Evolutionary conservation across 2,888 invertebrate species (phyloP), one percentile per base, ranked within the genome.

Genomic region (Torymus texanus): DNA sequence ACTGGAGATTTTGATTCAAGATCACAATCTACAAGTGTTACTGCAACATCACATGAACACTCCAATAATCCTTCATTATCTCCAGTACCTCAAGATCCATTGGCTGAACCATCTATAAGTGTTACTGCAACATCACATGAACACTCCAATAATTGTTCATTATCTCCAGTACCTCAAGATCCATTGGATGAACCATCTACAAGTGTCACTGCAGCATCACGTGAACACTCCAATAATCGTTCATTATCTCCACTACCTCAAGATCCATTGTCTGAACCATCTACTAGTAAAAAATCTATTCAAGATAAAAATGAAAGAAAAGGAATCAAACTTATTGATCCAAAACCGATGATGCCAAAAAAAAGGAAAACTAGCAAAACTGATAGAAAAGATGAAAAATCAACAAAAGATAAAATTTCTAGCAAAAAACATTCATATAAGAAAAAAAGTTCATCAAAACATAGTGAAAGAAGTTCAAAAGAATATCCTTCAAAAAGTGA

Each of bases 351-450:
- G 12, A 75, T 74, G 62, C 18, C 77, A 2, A 72, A 80, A 66
- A 71, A 53, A 2, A 68, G 53, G 21, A 21, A 11, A 65, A 29
- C 2, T 5, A 81, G 82, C 79, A 82, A 88, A 84, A 76, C 89
- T 88, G 80, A 88, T 50, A 86, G 92, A 90, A 88, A 91, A 90
- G 85, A 93, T 50, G 66, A 92, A 91, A 84, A 51, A 55, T 78
- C 77, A 14, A 12, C 4, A 2, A 41, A 63, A 24, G 24, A 24
- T 3, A 75, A 67, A 56, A 5, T 2, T 16, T 41, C 50, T 24
- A 63, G 50, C n/a, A 72, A 72, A 58, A 78, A 53, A 56, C 12
- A 21, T 29, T 21, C 21, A 93, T 81, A 92, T 76, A 80, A n/a
- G 82, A 87, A 53, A 77, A 74, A 66, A 72, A 58, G 14, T 18